Base-by-base conservation (phyloP, 2,797 vertebrate genomes). In the Harpagifer antarcticus region DNA sequence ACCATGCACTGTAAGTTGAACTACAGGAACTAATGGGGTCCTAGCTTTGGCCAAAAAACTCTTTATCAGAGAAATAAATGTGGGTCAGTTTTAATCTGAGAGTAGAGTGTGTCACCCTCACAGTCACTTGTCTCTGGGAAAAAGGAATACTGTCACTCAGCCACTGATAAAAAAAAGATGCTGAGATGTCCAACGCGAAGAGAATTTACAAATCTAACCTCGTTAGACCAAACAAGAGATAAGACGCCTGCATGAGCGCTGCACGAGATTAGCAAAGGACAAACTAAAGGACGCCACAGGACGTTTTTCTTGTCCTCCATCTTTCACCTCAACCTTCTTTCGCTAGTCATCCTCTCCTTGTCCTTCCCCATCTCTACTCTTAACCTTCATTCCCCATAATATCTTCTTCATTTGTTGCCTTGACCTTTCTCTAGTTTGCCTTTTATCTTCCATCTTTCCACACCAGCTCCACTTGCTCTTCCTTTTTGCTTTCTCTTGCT, bases 191-290 rank as follows among this genome's bases (percentile, higher is more conserved):
- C 31, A 19, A 33, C 52, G 33, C 57, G 5, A 13, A 16, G 48
- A 73, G 5, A 72, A 50, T 71, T 49, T 45, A 37, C 58, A 55
- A 55, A 64, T 47, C 40, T 7, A 0, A 14, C 33, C 1, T 1
- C 10, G 1, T n/a, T 3, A 89, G 90, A 88, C 89, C 15, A 71
- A 91, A 89, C 90, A 84, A 0, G 45, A 15, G 85, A 88, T 78
- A 84, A 31, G 4, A 5, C 17, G 53, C 16, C 52, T 11, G 33
- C 5, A 17, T 13, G 62, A 70, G 73, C 13, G 10, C 58, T 17
- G 2, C 47, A 7, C 64, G 45, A 69, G 83, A 81, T 82, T 67
- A 78, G 64, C 16, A 61, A 54, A 86, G 74, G 70, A 81, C 78
- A 69, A 69, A 49, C 60, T 49, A 55, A 43, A 50, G 3, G 45